A percentile compares a stretch with the other conserved stretches of the same genome.
Conservation (phyloP, 2,113 vertebrate species). For the Neolamprologus cancellatus region DNA sequence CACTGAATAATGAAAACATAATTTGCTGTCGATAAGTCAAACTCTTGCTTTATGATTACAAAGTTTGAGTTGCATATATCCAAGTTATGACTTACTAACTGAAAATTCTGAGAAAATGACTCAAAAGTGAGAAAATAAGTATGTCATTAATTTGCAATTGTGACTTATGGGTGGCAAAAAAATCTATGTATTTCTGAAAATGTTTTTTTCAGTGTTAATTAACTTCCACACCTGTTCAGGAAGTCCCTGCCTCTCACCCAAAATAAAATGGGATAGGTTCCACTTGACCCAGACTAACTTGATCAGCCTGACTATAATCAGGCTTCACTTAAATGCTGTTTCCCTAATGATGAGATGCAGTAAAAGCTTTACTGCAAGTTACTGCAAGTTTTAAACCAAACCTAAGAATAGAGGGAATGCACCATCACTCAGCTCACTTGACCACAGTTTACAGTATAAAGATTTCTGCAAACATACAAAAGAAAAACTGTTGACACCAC, state of each 20-base stretch:
- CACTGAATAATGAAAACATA: not conserved
- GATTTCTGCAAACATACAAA: not conserved
- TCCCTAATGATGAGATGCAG: not conserved
- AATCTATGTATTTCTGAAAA: not conserved
- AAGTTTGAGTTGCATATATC: not conserved
- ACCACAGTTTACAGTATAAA: not conserved
- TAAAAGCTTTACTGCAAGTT: not conserved
- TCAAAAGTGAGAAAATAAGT: not conserved
- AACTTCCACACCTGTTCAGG: not conserved
- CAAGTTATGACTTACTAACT: not conserved
- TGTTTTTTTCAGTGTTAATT: not conserved
- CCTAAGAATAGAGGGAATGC: not conserved
- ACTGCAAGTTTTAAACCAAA: not conserved
- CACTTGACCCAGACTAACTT: not conserved
- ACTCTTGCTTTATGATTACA: not conserved
- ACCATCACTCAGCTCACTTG: not conserved
- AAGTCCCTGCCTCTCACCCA: not conserved
- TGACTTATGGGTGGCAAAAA: not conserved
- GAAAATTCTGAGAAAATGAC: not conserved
- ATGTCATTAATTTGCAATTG: accelerated
- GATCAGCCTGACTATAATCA: not conserved
- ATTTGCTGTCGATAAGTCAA: accelerated
- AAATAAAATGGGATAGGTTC: not conserved
- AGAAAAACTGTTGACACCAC: not conserved
- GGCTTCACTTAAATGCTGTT: not conserved